Conservation (phyloP, 2,888 invertebrate species). For the Antheraea assamensis region DNA sequence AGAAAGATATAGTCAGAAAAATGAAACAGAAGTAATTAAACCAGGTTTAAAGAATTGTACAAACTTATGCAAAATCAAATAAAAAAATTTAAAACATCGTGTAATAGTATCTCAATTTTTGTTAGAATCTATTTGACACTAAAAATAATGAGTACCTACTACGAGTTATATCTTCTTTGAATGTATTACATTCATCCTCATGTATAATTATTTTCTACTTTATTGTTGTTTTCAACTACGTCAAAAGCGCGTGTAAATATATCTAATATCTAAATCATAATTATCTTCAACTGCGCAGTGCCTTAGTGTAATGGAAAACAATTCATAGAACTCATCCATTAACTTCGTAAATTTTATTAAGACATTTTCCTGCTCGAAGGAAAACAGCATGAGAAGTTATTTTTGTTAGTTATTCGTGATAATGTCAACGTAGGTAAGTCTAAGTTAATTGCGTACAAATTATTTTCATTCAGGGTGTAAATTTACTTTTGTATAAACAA, state of each 20-base stretch:
- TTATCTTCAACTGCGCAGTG: slow-evolving; percentile 7
- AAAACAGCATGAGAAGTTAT: slow-evolving; percentile 2
- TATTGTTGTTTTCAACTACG: neutral
- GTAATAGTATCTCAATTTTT: too few relatives aligned
- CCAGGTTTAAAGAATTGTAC: too few relatives aligned
- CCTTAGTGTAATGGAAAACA: neutral
- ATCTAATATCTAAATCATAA: neutral
- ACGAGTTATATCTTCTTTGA: too few relatives aligned
- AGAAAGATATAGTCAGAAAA: neutral
- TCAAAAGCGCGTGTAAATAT: neutral
- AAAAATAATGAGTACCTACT: too few relatives aligned
- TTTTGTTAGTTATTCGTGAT: slow-evolving; percentile 3
- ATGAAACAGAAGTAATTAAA: neutral
- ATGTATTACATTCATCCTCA: too few relatives aligned
- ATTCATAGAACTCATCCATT: slow-evolving; percentile 1
- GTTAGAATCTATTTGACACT: too few relatives aligned
- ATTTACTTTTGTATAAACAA: neutral
- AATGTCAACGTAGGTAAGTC: neutral
- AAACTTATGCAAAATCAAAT: neutral
- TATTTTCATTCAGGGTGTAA: neutral
- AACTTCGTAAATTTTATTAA: neutral
- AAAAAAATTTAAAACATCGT: neutral
- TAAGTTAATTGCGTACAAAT: neutral
- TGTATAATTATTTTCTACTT: too few relatives aligned
- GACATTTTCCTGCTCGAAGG: slow-evolving; percentile 13